Evolutionary conservation across 92 coral and sea anemone species (phyloP), one percentile per base, ranked within the genome.

Genomic region (Epizoanthus fatuus): DNA sequence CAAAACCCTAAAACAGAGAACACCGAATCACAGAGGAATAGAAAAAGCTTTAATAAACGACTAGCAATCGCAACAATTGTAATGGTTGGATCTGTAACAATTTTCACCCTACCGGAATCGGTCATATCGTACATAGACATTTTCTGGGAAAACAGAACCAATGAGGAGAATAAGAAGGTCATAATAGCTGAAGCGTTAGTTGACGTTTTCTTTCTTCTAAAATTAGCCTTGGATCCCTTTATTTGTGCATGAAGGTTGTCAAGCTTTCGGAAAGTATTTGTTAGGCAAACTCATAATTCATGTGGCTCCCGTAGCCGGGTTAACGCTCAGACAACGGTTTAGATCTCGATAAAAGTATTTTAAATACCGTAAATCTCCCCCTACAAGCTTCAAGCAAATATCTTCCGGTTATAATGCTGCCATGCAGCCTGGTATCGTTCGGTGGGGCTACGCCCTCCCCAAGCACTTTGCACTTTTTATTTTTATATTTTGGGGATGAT

Each of bases 221-320:
- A 76, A 54, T 76, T 76, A 19, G 68, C 81, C 58, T 42, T 76
- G 39, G 81, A 76, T 35, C 81, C 81, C 10, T 37, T 58, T 19
- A 76, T 76, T 37, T 76, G 81, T n/a, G 69, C 55, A 37, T 76
- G 81, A 69, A 17, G 81, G 22, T 58, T 76, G 55, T 53, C 81
- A 37, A 40, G 53, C 35, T 39, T 37, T 37, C 40, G 81, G 63
- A 59, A 58, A 53, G 54, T 58, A 1, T 19, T 76, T 16, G 13
- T 76, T n/a, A 39, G 39, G 8, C 9, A 38, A 76, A 3, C 38
- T 5, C 3, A 3, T 39, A 2, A 35, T 58, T 58, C 9, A 7
- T 76, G 66, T 40, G 14, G 29, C 5, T 29, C 7, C 3, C 47
- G 47, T 7, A 42, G 47, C 47, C 47, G 47, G 47, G 47, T 2